Evolutionary conservation across 2,113 vertebrate species (phyloP).

Genomic region (Paramormyrops kingsleyae): DNA sequence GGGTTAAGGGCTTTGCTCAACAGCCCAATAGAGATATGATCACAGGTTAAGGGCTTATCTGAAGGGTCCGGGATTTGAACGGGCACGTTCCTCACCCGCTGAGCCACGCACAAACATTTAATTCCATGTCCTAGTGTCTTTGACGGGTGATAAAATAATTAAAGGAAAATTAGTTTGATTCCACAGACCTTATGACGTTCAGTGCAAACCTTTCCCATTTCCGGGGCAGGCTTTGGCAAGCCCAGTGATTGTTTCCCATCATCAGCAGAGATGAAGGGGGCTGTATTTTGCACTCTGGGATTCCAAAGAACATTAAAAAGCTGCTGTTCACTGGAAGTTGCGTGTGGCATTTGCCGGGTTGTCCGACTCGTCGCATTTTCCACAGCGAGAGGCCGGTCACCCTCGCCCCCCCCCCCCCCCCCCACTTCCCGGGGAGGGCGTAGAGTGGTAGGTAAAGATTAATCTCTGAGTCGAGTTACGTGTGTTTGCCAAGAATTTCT

Average conservation of each 20-base stretch:
- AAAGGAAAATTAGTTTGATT: neutral
- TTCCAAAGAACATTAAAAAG: neutral
- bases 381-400: neutral
- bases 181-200: neutral
- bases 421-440: neutral
- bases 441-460: conserved; percentile 15
- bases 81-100: neutral
- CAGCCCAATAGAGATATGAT: neutral
- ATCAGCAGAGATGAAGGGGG: neutral
- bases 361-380: neutral
- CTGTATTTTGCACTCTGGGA: neutral
- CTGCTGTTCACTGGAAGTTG: neutral
- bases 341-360: neutral
- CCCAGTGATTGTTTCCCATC: neutral
- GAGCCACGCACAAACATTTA: neutral
- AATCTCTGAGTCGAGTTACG: conserved; percentile 1
- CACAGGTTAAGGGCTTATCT: neutral
- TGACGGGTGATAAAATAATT: neutral
- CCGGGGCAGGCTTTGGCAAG: neutral
- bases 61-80: neutral
- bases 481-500: neutral
- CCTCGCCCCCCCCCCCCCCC: neutral
- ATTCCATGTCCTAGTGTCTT: neutral
- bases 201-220: neutral
- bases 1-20: neutral